These are phyloP conservation scores for Sebastes fasciatus DNA, from an alignment of 2,113 vertebrate genomes.

Conservation along the genomic window DNA sequence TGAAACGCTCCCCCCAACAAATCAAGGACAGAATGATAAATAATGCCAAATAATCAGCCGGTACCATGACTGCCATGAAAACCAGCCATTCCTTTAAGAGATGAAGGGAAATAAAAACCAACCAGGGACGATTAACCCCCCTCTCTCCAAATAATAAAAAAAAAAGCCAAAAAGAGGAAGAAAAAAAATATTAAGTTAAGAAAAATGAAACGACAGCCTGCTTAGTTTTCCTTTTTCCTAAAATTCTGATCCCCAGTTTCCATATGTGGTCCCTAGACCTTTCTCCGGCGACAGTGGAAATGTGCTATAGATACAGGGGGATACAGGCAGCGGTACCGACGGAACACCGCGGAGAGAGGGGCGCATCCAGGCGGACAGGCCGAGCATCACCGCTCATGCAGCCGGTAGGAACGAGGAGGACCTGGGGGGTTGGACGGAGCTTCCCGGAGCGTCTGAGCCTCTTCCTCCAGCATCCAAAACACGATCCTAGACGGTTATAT, in stretches of 20 bases:
- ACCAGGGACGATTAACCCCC: conserved; percentile 64
- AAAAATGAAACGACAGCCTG: conserved; percentile 83
- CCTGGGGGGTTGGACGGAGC: conserved; percentile 56
- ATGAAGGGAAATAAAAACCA: conserved; percentile 61
- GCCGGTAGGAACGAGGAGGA: conserved; percentile 69
- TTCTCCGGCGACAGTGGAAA: conserved; percentile 90
- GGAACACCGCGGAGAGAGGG: conserved; percentile 81
- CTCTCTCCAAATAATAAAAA: conserved; percentile 49
- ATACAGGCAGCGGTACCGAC: conserved; percentile 87
- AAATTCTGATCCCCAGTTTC: conserved; percentile 99
- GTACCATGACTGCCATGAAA: conserved; percentile 63
- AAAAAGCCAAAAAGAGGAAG: conserved; percentile 48
- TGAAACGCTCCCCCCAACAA: conserved; percentile 60
- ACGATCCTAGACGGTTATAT: conserved; percentile 84
- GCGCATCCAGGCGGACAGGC: conserved; percentile 78
- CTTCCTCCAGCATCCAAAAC: conserved; percentile 76
- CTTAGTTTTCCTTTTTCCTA: conserved; percentile 95
- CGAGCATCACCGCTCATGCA: conserved; percentile 82
- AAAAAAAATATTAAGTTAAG: conserved; percentile 46
- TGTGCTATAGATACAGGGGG: conserved; percentile 81
- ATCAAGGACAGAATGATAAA: conserved; percentile 61
- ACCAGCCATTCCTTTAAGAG: conserved; percentile 64
- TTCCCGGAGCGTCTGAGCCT: conserved; percentile 61
- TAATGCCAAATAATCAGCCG: conserved; percentile 64
- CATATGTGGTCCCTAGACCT: conserved; percentile 97